Percentiles rank a stretch among this genome's conserved stretches.
These are phyloP conservation scores for Flexamia atlantica DNA, from an alignment of 2,888 invertebrate genomes.

Conservation along the genomic window DNA sequence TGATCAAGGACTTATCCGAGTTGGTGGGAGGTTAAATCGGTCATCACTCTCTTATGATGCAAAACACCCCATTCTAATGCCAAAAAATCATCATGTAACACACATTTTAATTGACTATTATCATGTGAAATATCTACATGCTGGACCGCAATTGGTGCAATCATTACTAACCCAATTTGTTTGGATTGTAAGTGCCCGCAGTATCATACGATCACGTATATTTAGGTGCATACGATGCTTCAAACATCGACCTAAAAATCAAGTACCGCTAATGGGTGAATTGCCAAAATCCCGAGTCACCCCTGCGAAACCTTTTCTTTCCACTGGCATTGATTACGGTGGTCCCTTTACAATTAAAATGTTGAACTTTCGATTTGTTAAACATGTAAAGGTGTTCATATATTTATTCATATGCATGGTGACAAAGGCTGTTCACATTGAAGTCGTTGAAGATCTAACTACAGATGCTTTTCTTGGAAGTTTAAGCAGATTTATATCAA, in stretches of 20 bases:
- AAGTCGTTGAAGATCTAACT: conserved; percentile 65
- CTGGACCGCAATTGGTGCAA: conserved; percentile 60
- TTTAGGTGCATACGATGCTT: conserved; percentile 60
- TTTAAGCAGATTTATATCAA: conserved; percentile 65
- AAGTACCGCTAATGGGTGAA: conserved; percentile 65
- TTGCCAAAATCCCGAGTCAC: conserved; percentile 59
- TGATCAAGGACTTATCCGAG: conserved; percentile 60
- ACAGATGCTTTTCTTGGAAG: conserved; percentile 54
- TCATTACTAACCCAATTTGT: conserved; percentile 24
- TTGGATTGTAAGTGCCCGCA: conserved; percentile 31
- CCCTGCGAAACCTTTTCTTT: conserved; percentile 47
- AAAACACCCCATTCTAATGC: conserved; percentile 63
- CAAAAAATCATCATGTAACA: conserved; percentile 58
- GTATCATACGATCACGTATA: conserved; percentile 40
- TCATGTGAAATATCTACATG: conserved; percentile 61
- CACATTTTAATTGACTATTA: conserved; percentile 52
- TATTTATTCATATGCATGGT: conserved; percentile 69
- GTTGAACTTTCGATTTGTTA: conserved; percentile 47
- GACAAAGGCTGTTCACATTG: conserved; percentile 68
- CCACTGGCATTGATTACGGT: conserved; percentile 63
- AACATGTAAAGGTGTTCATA: conserved; percentile 65
- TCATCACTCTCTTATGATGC: conserved; percentile 23
- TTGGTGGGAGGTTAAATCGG: conserved; percentile 63
- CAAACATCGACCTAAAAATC: conserved; percentile 20
- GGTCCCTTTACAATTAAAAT: conserved; percentile 63